A percentile compares a stretch with the other conserved stretches of the same genome.
These are phyloP conservation scores for Pachymerium ferrugineum DNA, from an alignment of 2,888 invertebrate species.

Conservation along the genomic window DNA sequence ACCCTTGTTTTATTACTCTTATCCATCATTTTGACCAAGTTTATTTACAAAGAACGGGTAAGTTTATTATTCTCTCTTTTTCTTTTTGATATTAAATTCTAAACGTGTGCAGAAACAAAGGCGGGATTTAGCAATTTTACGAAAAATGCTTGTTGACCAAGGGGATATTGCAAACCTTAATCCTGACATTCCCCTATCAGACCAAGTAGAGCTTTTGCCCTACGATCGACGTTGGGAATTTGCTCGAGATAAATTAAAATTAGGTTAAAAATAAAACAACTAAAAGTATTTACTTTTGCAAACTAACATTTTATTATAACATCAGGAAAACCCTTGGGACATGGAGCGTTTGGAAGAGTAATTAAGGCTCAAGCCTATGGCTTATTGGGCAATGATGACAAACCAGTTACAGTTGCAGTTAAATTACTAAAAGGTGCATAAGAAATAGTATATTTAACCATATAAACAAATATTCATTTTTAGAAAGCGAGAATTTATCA, in stretches of 20 bases:
- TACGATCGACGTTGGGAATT: constrained; percentile 85
- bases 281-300: not conserved
- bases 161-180: constrained; percentile 74
- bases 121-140: constrained; percentile 36
- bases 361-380: constrained; percentile 78
- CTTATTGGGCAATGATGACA: constrained; percentile 59
- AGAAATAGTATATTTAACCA: not conserved
- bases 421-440: constrained; percentile 78
- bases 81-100: too few species aligned
- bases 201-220: constrained; percentile 89
- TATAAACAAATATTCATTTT: not conserved
- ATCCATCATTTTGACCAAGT: constrained; percentile 36
- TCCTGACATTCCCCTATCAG: constrained; percentile 80
- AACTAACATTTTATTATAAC: not conserved
- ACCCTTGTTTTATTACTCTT: constrained; percentile 36
- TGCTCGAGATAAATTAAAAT: constrained; percentile 71
- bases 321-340: constrained; percentile 77
- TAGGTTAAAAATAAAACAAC: constrained; percentile 56
- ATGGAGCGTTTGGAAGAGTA: constrained; percentile 92
- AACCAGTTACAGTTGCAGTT: constrained; percentile 76
- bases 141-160: constrained; percentile 61
- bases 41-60: constrained; percentile 38
- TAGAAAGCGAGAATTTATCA: constrained; percentile 65
- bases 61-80: constrained; percentile 18
- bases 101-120: constrained; percentile 36